Evolutionary conservation across 2,797 vertebrate genomes (phyloP), one percentile per base, ranked within the genome.

Genomic region (Danio kyathit): DNA sequence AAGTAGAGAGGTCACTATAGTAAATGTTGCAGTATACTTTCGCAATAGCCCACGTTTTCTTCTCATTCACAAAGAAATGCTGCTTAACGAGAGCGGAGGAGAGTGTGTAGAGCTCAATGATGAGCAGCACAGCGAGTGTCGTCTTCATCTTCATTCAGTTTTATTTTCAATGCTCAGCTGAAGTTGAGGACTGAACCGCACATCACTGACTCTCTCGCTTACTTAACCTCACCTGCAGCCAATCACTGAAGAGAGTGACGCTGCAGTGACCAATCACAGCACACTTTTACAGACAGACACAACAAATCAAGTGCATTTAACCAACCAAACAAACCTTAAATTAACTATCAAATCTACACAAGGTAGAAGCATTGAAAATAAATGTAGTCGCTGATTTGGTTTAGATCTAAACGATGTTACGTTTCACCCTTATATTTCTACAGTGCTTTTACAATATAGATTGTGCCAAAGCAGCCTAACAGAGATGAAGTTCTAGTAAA

Each of bases 1-100:
- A 66, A 16, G 74, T 81, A 4, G 84, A 85, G 51, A 83, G 57
- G 14, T 56, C 59, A 63, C 60, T 5, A 60, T 46, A 75, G 12
- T 10, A 0, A 6, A 0, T 5, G 66, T 5, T 78, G 56, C 79
- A 85, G 74, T 71, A 9, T 1, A 0, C 0, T 29, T 11, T 57
- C 0, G 84, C 84, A 51, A 44, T 2, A 10, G 0, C 0, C 74
- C 74, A 83, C 9, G 11, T 43, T 16, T 49, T 59, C 5, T 1
- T 0, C 0, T 56, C 0, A 41, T 57, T 5, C 52, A 83, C 40
- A 79, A 41, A 71, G 19, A 29, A n/a, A 64, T 85, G 78, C 4
- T 81, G 41, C 63, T 76, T 83, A 9, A 41, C 13, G 46, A 48
- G 46, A 7, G 7, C 46, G 7, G 46, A 48, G 46, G 46, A 48